Conservation (phyloP, 35 echinoderm and acorn worm species). For the Nesometra sesokonis region DNA sequence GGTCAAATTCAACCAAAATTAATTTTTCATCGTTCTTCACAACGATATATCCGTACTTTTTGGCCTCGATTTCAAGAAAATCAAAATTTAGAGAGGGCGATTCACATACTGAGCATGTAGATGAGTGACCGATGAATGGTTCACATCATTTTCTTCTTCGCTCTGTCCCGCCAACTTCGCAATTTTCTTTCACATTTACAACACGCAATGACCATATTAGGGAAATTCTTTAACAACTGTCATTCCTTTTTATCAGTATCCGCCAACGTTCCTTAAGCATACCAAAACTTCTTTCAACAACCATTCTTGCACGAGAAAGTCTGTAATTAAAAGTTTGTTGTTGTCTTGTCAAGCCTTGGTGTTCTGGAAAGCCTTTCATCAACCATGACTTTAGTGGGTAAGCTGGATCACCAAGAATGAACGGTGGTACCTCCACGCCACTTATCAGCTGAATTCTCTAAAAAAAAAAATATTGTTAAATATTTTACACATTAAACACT, state of each 20-base stretch:
- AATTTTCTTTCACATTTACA: too few species aligned
- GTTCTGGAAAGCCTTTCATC: conserved; percentile 39
- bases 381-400: conserved; percentile 33
- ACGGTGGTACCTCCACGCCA: conserved; percentile 36
- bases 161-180: too few species aligned
- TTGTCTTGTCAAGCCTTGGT: conserved; percentile 5
- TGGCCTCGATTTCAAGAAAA: too few species aligned
- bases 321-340: conserved; percentile 24
- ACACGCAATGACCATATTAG: conserved; percentile 25
- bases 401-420: conserved; percentile 63
- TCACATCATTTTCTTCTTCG: too few species aligned
- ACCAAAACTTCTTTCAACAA: conserved; percentile 52
- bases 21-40: too few species aligned
- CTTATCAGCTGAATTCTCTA: conserved; percentile 6
- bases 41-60: too few species aligned
- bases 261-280: conserved; percentile 49
- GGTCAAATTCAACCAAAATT: too few species aligned
- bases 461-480: neutral
- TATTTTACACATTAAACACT: neutral
- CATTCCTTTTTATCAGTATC: conserved; percentile 38
- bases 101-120: too few species aligned
- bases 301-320: conserved; percentile 28
- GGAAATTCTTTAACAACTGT: conserved; percentile 5
- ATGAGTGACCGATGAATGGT: too few species aligned
- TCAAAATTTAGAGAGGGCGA: too few species aligned